Conservation (phyloP, 2,797 vertebrate species). For the Sebastes variabilis region DNA sequence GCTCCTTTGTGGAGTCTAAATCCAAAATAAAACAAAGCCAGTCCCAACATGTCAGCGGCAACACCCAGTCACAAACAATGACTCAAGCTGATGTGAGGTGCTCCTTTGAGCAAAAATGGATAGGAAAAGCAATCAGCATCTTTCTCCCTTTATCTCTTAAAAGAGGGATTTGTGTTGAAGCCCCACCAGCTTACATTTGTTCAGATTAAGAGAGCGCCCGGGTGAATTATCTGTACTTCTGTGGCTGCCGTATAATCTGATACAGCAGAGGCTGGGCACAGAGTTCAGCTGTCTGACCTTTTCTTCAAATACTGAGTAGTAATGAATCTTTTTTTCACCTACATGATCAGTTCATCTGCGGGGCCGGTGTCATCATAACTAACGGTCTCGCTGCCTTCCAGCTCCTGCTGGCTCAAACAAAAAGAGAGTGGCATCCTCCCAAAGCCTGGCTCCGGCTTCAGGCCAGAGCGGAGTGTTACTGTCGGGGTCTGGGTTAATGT, state of each 20-base stretch:
- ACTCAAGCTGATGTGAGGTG: slow-evolving; percentile 63
- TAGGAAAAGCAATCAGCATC: slow-evolving; percentile 71
- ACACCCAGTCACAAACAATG: slow-evolving; percentile 49
- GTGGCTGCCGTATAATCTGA: slow-evolving; percentile 50
- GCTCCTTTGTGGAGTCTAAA: slow-evolving; percentile 58
- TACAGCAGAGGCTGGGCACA: slow-evolving; percentile 13
- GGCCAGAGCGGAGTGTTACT: slow-evolving; percentile 25
- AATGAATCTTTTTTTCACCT: background rate
- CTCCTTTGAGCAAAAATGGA: slow-evolving; percentile 68
- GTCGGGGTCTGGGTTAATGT: slow-evolving; percentile 42
- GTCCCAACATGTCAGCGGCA: slow-evolving; percentile 53
- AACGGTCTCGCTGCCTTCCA: slow-evolving; percentile 10
- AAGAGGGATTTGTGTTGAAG: slow-evolving; percentile 81
- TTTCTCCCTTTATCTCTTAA: slow-evolving; percentile 74
- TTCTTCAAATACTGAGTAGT: slow-evolving; percentile 24
- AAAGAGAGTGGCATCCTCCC: slow-evolving; percentile 31
- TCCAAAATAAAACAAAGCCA: slow-evolving; percentile 71
- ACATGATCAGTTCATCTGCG: slow-evolving; percentile 24
- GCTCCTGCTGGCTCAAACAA: slow-evolving; percentile 20
- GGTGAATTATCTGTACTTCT: slow-evolving; percentile 65
- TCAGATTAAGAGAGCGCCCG: slow-evolving; percentile 74
- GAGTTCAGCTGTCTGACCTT: slow-evolving; percentile 54
- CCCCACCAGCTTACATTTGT: slow-evolving; percentile 69
- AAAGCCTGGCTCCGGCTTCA: slow-evolving; percentile 32
- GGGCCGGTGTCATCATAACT: slow-evolving; percentile 19